A percentile compares a stretch with the other conserved stretches of the same genome.
Evolutionary conservation across 2,113 vertebrate species (phyloP).

Genomic region (Percina caprodes): DNA sequence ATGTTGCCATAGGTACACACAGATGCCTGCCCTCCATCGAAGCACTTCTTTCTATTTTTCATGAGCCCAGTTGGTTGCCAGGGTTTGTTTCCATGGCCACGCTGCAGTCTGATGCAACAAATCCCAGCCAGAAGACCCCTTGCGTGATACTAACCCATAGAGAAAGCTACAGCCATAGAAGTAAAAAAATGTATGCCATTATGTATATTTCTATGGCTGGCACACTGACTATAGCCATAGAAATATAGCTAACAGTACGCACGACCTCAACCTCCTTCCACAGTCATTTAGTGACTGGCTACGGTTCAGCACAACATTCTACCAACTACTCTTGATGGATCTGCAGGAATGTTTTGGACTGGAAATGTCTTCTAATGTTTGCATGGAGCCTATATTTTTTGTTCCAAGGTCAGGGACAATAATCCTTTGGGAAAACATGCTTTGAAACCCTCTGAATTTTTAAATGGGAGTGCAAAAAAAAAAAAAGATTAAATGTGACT

Average conservation of each 20-base stretch:
- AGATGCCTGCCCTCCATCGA: conserved; percentile 44
- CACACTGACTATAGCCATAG: conserved; percentile 5
- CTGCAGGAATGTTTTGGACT: conserved; percentile 26
- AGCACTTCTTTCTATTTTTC: conserved; percentile 68
- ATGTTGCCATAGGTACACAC: conserved; percentile 61
- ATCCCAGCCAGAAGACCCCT: conserved; percentile 52
- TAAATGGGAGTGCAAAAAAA: background rate
- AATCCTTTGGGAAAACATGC: conserved; percentile 10
- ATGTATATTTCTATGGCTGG: background rate
- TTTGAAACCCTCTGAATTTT: background rate
- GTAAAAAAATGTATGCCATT: too few species aligned
- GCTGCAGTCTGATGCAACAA: conserved; percentile 78
- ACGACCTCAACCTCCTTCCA: conserved; percentile 6
- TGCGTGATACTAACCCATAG: conserved; percentile 31
- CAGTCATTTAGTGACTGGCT: conserved; percentile 7
- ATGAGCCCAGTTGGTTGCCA: conserved; percentile 75
- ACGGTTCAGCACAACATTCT: background rate
- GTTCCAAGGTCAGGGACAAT: conserved; percentile 5
- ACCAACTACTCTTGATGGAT: conserved; percentile 6
- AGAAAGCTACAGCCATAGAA: background rate
- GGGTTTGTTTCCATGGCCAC: conserved; percentile 80
- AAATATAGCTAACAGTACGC: conserved; percentile 5
- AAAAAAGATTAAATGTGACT: background rate
- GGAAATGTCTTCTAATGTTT: conserved; percentile 32
- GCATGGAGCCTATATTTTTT: background rate